Conservation (phyloP, 2,797 vertebrate species). For the Meriones psammophilus region DNA sequence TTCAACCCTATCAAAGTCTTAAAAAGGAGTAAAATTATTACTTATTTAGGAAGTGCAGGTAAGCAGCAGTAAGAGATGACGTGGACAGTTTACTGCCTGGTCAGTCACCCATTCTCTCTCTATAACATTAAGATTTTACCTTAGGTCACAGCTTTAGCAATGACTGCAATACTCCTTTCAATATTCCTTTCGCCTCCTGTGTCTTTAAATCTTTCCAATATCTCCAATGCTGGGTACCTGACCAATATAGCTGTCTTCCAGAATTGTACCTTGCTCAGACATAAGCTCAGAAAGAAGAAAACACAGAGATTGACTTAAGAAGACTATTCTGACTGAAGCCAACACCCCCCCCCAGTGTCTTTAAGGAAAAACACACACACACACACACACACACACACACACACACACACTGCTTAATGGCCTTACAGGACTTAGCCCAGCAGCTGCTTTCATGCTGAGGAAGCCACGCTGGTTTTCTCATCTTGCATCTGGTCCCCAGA, state of each 20-base stretch:
- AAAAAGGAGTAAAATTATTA: too few relatives aligned
- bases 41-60: too few relatives aligned
- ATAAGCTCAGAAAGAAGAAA: not conserved
- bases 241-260: not conserved
- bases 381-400: not conserved
- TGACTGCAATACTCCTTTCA: not conserved
- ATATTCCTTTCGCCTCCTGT: not conserved
- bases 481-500: constrained; percentile 34
- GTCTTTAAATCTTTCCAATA: not conserved
- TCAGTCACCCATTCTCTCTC: too few relatives aligned
- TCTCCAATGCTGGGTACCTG: not conserved
- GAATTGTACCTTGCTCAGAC: not conserved
- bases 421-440: constrained; percentile 19
- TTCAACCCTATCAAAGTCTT: too few relatives aligned
- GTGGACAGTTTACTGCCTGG: too few relatives aligned
- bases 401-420: constrained; percentile 6
- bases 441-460: constrained; percentile 33
- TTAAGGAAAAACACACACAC: not conserved
- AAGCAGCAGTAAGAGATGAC: too few relatives aligned
- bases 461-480: constrained; percentile 48
- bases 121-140: not conserved
- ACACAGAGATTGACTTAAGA: not conserved
- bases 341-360: not conserved
- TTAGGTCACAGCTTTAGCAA: not conserved
- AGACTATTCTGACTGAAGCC: constrained; percentile 15